phyloP scores from a whole-genome alignment of 2,113 vertebrate genomes.

The Dryoscopus gambensis region DNA sequence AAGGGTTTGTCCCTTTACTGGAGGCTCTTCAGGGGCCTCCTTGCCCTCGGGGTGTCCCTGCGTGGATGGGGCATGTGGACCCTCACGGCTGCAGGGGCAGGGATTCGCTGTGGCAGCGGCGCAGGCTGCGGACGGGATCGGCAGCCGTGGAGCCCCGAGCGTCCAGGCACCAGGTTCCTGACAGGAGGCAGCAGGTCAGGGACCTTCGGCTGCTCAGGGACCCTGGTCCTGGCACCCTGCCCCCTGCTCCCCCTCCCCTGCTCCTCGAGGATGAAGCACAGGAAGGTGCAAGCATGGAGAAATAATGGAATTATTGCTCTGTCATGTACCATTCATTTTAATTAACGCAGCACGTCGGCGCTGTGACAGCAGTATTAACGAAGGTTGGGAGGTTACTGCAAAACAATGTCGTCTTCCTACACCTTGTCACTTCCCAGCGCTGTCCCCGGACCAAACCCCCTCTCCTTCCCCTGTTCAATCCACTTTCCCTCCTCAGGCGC shows the following conservation, averaged over 20 bases:
- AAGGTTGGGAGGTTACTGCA: not conserved
- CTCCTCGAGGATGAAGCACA: not conserved
- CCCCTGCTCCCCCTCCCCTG: not conserved
- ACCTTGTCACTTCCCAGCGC: not conserved
- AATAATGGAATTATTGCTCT: not conserved
- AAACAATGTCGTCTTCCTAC: not conserved
- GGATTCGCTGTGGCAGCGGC: not conserved
- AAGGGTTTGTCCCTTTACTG: not conserved
- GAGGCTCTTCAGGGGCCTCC: not conserved
- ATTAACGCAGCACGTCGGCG: not conserved
- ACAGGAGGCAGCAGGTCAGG: not conserved
- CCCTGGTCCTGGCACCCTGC: fast-evolving
- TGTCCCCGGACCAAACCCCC: not conserved
- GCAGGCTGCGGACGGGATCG: fast-evolving
- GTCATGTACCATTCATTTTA: not conserved
- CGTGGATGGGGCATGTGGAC: fast-evolving
- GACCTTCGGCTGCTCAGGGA: not conserved
- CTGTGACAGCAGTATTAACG: not conserved
- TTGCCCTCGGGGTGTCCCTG: not conserved
- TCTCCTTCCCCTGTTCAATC: not conserved
- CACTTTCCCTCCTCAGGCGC: not conserved
- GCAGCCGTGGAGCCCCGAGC: fast-evolving
- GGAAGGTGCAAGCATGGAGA: not conserved
- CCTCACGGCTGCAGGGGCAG: not conserved
- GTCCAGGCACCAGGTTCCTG: not conserved